Base-by-base conservation (phyloP, 2,888 invertebrate genomes). In the Troides oblongomaculatus region DNA sequence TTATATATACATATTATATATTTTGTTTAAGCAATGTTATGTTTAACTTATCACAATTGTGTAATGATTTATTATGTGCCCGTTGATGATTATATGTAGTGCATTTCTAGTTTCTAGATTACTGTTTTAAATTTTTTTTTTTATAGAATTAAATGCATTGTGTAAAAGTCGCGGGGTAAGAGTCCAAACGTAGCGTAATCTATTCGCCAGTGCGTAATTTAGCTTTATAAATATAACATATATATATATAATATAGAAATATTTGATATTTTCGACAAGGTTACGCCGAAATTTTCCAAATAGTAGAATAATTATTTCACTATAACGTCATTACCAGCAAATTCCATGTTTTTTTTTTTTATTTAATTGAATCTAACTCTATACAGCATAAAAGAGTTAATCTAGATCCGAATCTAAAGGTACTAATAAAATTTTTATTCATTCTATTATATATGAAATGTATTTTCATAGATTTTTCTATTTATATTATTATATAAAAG, bases 1-100 rank as follows among this genome's bases (percentile, higher is more conserved):
- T 14, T 46, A 46, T 46, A 46, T 73, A 80, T 79, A 76, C 79
- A 75, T 80, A 74, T 74, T 80, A 74, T 74, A 76, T 79, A 76
- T 78, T 68, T 46, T 77, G 74, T 76, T 75, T 78, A 75, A 56
- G 62, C 57, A 14, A 65, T 69, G 46, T 77, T 64, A 64, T 60
- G 75, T 77, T 64, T 43, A 39, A 65, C 63, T 62, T 25, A 69
- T 64, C 69, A 71, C 63, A 71, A 71, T 66, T 67, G 43, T 71
- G 69, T 71, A 67, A 66, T 63, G 43, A 59, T 30, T 62, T 68
- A 43, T 62, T 56, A 43, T 43, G 17, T 64, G 36, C 62, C 25
- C 23, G 46, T 60, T 62, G 30, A 61, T 65, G 43, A 57, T 66
- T 69, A 65, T 62, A 58, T 65, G 56, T 61, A 62, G 62, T 57